These are phyloP conservation scores for Drosophila pseudoananassae DNA, from an alignment of 1,140 invertebrate species.

Conservation along the genomic window DNA sequence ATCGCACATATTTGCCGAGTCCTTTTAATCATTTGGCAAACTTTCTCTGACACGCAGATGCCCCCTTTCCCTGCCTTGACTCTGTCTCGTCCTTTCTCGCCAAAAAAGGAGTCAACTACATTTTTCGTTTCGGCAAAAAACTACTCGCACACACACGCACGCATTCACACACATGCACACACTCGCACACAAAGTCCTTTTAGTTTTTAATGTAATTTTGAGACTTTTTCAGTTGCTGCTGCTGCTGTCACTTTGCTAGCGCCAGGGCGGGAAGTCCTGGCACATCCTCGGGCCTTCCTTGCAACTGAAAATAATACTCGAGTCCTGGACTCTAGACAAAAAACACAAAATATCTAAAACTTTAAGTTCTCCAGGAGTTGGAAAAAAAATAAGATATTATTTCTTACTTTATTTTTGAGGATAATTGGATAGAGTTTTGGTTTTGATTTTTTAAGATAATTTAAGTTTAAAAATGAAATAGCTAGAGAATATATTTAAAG, in stretches of 20 bases:
- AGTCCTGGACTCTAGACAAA: neutral
- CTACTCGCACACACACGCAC: conserved; percentile 47
- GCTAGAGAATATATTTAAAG: too few relatives aligned
- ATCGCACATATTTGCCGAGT: conserved; percentile 53
- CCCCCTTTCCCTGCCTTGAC: neutral
- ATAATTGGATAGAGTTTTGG: too few relatives aligned
- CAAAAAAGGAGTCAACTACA: conserved; percentile 54
- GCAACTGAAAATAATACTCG: neutral
- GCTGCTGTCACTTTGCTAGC: conserved; percentile 55
- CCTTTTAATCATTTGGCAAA: conserved; percentile 82
- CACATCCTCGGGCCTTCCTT: neutral
- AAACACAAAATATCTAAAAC: neutral
- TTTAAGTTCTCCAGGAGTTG: neutral
- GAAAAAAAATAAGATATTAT: too few relatives aligned
- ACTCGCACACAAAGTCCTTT: conserved; percentile 54
- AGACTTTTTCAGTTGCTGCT: conserved; percentile 65
- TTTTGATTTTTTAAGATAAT: too few relatives aligned
- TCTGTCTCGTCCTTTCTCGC: neutral
- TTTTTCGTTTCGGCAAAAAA: conserved; percentile 75
- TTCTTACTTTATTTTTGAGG: too few relatives aligned
- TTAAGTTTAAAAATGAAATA: too few relatives aligned
- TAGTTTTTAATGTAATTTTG: conserved; percentile 77
- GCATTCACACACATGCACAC: neutral
- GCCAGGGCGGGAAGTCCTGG: neutral
- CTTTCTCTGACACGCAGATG: conserved; percentile 76